Evolutionary conservation across 2,797 vertebrate genomes (phyloP).

Genomic region (Liasis olivaceus): DNA sequence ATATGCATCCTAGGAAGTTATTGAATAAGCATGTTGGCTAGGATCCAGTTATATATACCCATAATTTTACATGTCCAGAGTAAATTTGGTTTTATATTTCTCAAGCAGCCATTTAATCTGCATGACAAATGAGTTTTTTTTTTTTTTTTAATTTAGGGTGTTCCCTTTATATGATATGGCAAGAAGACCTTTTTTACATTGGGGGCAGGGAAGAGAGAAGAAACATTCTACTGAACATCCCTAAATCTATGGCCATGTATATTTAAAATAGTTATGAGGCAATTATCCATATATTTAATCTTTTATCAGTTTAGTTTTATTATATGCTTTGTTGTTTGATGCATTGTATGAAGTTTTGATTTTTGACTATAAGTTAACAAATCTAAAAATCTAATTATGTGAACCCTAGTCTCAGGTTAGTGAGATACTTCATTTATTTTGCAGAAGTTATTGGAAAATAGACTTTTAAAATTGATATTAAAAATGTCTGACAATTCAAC

Average conservation of each 20-base stretch:
- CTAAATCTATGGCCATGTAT: too few relatives aligned
- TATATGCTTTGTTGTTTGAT: too few relatives aligned
- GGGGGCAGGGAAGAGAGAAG: too few relatives aligned
- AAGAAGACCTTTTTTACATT: neutral
- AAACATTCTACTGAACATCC: neutral
- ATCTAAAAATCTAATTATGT: neutral
- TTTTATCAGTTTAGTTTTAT: too few relatives aligned
- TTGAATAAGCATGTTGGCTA: neutral
- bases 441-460: neutral
- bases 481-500: neutral
- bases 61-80: neutral
- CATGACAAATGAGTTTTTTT: neutral
- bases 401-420: neutral
- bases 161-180: neutral
- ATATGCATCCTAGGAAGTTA: neutral
- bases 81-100: neutral
- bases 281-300: too few relatives aligned
- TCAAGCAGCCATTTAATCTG: neutral
- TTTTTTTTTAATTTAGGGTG: neutral
- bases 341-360: too few relatives aligned
- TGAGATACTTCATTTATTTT: neutral
- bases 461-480: neutral
- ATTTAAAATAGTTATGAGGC: neutral
- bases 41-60: neutral
- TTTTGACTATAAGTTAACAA: too few relatives aligned